Base-by-base conservation (phyloP, 2,888 invertebrate species). In the Ormyrus labotus region DNA sequence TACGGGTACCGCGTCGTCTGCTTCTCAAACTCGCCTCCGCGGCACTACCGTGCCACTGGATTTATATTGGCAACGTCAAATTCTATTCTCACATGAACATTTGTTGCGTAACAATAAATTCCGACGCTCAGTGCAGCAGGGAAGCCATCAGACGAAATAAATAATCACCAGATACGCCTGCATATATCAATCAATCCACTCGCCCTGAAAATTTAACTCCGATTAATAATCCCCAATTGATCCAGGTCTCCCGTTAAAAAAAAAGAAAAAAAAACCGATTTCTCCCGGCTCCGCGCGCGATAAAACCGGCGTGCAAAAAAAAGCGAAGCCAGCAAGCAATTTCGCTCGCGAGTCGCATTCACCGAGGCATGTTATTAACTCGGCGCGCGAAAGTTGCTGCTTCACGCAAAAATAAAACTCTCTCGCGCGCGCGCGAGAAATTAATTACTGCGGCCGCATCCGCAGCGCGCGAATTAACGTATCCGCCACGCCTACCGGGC, bases 391-490 rank as follows among this genome's bases (percentile, higher is more conserved):
- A 83, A 82, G 74, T 77, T 82, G 85, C 85, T 68, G 60, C 65
- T 77, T 84, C 83, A 83, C 61, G 85, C 80, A 80, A 83, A 84
- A 84, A 83, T 80, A 80, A 82, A 80, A 78, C 83, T 67, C 78
- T 82, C 72, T 65, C 78, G 81, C 3, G 34, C 34, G 47, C 13
- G 13, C 81, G 78, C 78, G 80, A 61, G 84, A 84, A 84, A 86
- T 86, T 86, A 85, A 86, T 86, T 85, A 85, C 80, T 79, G 83
- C 19, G 19, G 19, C 51, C 55, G 55, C 81, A 78, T 34, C 34
- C 34, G 34, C 82, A 81, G 78, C 77, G 80, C 80, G 80, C 73
- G 34, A 34, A 34, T 34, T 34, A 34, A 34, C 34, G 34, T 4
- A 4, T 4, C 34, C 34, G 81, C 83, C 84, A 82, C 84, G 83